Evolutionary conservation across 92 coral and sea anemone genomes (phyloP).

Genomic region (Porites evermanni): DNA sequence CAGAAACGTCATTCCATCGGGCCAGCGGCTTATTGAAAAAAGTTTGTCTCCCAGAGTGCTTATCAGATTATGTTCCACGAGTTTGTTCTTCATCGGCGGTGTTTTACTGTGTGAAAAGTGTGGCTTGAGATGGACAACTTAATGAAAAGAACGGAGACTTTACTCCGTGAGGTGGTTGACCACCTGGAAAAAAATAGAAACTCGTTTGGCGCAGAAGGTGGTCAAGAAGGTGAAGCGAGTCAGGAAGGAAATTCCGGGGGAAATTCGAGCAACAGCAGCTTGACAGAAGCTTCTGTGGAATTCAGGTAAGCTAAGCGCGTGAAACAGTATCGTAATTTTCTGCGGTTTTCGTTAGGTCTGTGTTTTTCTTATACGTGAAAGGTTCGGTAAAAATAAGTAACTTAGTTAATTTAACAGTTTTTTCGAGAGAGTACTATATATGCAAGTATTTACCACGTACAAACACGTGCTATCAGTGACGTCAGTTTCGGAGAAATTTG

Average conservation of each 20-base stretch:
- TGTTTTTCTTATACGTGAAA: not conserved
- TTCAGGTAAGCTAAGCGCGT: slow-evolving; percentile 25
- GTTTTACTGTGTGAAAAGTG: too few species aligned
- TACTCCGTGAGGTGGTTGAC: too few species aligned
- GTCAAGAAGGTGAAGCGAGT: not conserved
- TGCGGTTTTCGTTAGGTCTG: not conserved
- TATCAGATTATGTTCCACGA: too few species aligned
- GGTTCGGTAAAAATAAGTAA: not conserved
- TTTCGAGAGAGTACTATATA: not conserved
- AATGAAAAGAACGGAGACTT: too few species aligned
- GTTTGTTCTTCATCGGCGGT: too few species aligned
- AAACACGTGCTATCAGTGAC: slow-evolving; percentile 7
- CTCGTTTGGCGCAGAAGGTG: not conserved
- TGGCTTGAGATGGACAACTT: too few species aligned
- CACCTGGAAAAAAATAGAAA: not conserved
- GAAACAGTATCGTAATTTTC: not conserved
- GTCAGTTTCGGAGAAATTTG: slow-evolving; percentile 15
- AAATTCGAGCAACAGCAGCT: not conserved
- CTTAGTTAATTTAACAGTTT: not conserved
- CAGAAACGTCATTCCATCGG: too few species aligned
- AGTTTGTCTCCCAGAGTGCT: too few species aligned
- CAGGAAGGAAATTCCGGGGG: not conserved
- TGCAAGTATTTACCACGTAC: not conserved
- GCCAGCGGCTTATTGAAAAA: too few species aligned
- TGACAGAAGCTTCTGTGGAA: slow-evolving; percentile 21